Conservation (phyloP, 2,113 vertebrate species). For the Pipa parva region DNA sequence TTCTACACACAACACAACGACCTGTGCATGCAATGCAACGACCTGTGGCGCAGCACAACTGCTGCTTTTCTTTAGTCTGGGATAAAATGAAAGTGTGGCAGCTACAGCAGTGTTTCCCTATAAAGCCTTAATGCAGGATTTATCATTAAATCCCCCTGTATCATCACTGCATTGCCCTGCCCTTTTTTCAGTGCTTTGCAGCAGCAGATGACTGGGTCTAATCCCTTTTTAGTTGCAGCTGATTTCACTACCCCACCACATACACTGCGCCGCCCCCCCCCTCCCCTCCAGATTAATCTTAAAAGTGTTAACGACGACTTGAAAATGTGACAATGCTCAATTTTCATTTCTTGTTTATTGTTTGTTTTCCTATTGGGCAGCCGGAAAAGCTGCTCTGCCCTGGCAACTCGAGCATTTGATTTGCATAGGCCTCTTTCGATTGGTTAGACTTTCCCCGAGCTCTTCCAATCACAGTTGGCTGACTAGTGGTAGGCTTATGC, state of each 20-base stretch:
- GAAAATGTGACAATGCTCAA: slow-evolving; percentile 94
- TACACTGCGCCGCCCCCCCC: neutral
- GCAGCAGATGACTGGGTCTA: slow-evolving; percentile 50
- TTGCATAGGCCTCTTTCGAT: slow-evolving; percentile 88
- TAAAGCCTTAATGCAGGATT: slow-evolving; percentile 45
- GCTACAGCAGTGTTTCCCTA: slow-evolving; percentile 47
- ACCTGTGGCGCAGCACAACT: no score
- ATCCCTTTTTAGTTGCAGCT: slow-evolving; percentile 55
- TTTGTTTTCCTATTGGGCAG: slow-evolving; percentile 97
- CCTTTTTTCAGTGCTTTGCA: slow-evolving; percentile 50
- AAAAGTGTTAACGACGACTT: slow-evolving; percentile 86
- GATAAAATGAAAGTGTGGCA: no score
- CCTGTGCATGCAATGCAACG: no score
- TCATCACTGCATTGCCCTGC: slow-evolving; percentile 51
- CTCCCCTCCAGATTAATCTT: slow-evolving; percentile 44
- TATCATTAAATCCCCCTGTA: slow-evolving; percentile 45
- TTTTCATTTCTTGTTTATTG: slow-evolving; percentile 95
- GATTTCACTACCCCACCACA: slow-evolving; percentile 49
- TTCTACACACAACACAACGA: no score
- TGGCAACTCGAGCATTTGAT: slow-evolving; percentile 94
- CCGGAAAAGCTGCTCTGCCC: slow-evolving; percentile 84
- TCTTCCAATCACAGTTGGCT: slow-evolving; percentile 82
- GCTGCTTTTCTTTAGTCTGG: no score
- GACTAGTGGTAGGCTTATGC: slow-evolving; percentile 94
- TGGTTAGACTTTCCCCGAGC: slow-evolving; percentile 70